These are phyloP conservation scores for Podarcis raffonei DNA, from an alignment of 2,113 vertebrate genomes.

Conservation along the genomic window DNA sequence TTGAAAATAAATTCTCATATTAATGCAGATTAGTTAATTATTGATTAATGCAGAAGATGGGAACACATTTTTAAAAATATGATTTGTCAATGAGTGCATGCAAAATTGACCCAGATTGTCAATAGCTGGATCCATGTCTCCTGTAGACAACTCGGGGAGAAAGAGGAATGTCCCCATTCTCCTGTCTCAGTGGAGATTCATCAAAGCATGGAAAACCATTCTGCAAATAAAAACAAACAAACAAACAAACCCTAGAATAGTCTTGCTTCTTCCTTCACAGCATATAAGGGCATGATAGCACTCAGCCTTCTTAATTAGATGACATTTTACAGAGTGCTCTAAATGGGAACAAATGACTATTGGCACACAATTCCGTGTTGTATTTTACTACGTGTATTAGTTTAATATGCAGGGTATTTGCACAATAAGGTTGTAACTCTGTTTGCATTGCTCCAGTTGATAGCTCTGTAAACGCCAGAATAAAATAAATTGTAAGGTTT, in stretches of 20 bases:
- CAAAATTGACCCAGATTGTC: neutral
- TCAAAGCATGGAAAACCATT: neutral
- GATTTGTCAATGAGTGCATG: neutral
- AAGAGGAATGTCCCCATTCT: neutral
- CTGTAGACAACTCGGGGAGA: neutral
- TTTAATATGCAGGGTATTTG: slow-evolving; percentile 23
- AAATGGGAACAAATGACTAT: neutral
- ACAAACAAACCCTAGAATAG: slow-evolving; percentile 1
- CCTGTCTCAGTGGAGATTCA: neutral
- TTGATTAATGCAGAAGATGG: too few species aligned
- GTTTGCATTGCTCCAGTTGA: slow-evolving; percentile 42
- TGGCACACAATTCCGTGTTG: neutral
- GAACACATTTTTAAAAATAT: too few species aligned
- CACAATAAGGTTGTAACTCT: slow-evolving; percentile 20
- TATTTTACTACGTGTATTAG: slow-evolving; percentile 4
- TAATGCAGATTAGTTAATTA: too few species aligned
- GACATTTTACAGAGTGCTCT: neutral
- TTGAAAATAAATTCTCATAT: too few species aligned
- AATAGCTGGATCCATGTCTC: neutral
- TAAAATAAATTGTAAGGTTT: slow-evolving; percentile 14
- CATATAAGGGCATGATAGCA: neutral
- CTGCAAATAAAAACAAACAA: neutral
- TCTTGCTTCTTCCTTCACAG: neutral
- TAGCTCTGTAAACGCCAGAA: slow-evolving; percentile 50
- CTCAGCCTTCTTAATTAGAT: accelerated